Evolutionary conservation across 2,888 invertebrate genomes (phyloP).

Genomic region (Papilio protenor): DNA sequence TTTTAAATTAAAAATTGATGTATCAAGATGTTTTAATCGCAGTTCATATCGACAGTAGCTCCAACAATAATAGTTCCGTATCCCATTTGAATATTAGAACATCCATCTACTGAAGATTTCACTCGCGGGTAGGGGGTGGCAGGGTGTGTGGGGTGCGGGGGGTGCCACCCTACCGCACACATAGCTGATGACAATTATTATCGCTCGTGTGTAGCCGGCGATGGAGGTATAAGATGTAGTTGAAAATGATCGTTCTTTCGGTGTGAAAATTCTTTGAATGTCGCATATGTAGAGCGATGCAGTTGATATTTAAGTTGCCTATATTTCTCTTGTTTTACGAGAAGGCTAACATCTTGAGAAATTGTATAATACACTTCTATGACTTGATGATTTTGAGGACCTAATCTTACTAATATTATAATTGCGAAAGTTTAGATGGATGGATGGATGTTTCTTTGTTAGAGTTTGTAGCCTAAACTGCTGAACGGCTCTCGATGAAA

Average conservation of each 20-base stretch:
- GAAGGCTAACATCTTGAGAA: background rate
- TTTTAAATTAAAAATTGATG: constrained; percentile 47
- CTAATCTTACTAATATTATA: no score
- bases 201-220: constrained; percentile 48
- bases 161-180: constrained; percentile 55
- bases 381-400: background rate
- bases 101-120: constrained; percentile 83
- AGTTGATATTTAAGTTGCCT: background rate
- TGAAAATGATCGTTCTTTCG: constrained; percentile 27
- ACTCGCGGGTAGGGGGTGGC: constrained; percentile 54
- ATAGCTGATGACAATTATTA: constrained; percentile 42
- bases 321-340: background rate
- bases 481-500: no score
- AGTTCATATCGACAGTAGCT: constrained; percentile 81
- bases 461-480: no score
- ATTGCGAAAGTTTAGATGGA: no score
- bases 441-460: no score
- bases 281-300: background rate
- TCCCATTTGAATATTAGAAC: constrained; percentile 85
- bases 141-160: constrained; percentile 54
- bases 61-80: constrained; percentile 85
- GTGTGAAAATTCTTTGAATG: constrained; percentile 20
- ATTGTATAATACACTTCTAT: no score
- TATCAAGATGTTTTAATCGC: constrained; percentile 62
- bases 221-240: constrained; percentile 46